Conservation (phyloP, 2,888 invertebrate genomes). For the Andrena praecox region DNA sequence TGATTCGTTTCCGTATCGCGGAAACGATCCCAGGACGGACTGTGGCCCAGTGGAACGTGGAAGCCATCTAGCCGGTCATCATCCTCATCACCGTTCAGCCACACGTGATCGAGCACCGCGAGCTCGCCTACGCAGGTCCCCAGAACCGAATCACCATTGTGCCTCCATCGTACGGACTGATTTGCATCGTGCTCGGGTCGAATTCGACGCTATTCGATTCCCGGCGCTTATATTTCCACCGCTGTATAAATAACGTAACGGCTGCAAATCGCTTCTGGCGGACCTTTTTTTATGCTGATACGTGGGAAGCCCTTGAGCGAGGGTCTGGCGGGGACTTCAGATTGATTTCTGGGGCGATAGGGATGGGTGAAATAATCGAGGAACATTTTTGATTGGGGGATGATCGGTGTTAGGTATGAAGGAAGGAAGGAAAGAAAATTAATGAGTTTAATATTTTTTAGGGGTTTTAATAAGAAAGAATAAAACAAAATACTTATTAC, state of each 20-base stretch:
- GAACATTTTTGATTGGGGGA: background rate
- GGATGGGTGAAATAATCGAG: no score
- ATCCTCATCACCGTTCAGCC: constrained; percentile 67
- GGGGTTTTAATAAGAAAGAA: no score
- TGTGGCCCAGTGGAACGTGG: constrained; percentile 35
- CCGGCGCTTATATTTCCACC: background rate
- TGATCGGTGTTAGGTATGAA: no score
- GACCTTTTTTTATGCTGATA: no score
- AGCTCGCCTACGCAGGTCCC: constrained; percentile 62
- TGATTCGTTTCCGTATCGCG: constrained; percentile 59
- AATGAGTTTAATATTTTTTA: no score
- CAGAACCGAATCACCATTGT: constrained; percentile 51
- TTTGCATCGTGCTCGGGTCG: constrained; percentile 41
- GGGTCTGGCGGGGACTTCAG: no score
- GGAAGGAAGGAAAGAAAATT: no score
- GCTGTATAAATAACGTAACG: no score
- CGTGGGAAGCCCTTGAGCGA: no score
- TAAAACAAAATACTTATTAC: no score
- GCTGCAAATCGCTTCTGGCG: no score
- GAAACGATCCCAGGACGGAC: constrained; percentile 59
- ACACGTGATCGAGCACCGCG: constrained; percentile 57
- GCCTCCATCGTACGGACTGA: constrained; percentile 48
- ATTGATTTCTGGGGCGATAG: no score
- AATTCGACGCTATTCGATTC: constrained; percentile 31
- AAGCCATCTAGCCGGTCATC: constrained; percentile 51